Percentiles rank a stretch among this genome's conserved stretches.
Conservation (phyloP, 2,113 vertebrate species). For the Mugil cephalus region DNA sequence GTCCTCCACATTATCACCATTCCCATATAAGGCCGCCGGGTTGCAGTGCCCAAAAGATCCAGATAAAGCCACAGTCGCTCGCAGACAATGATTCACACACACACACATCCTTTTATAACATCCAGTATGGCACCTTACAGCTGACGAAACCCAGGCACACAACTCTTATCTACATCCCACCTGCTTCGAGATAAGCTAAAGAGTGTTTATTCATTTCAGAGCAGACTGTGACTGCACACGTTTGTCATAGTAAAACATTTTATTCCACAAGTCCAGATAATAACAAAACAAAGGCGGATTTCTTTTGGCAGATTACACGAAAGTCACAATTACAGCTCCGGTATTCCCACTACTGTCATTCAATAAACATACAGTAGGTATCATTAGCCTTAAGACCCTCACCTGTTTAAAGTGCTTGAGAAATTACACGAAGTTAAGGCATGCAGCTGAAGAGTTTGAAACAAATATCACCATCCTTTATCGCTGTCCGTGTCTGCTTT, state of each 20-base stretch:
- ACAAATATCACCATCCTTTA: constrained; percentile 13
- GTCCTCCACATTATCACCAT: constrained; percentile 61
- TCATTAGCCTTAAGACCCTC: constrained; percentile 36
- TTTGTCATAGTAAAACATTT: constrained; percentile 62
- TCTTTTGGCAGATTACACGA: constrained; percentile 44
- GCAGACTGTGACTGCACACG: neutral
- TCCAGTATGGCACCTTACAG: constrained; percentile 24
- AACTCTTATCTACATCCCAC: constrained; percentile 37
- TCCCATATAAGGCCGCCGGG: constrained; percentile 73
- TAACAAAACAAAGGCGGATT: constrained; percentile 7
- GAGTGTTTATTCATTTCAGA: neutral
- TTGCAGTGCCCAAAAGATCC: constrained; percentile 14
- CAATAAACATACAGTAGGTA: neutral
- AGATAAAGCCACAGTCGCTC: constrained; percentile 41
- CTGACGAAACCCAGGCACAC: constrained; percentile 56
- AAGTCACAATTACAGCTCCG: constrained; percentile 20
- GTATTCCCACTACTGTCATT: neutral
- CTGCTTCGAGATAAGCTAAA: constrained; percentile 12
- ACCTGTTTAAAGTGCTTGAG: constrained; percentile 71
- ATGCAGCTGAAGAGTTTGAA: constrained; percentile 8
- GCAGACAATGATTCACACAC: constrained; percentile 30
- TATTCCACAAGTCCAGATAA: constrained; percentile 56
- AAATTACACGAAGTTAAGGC: constrained; percentile 33
- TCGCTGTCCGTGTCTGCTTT: neutral
- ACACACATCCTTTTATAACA: constrained; percentile 1